Conservation (phyloP, 2,113 vertebrate genomes). For the Marcusenius ussheri region DNA sequence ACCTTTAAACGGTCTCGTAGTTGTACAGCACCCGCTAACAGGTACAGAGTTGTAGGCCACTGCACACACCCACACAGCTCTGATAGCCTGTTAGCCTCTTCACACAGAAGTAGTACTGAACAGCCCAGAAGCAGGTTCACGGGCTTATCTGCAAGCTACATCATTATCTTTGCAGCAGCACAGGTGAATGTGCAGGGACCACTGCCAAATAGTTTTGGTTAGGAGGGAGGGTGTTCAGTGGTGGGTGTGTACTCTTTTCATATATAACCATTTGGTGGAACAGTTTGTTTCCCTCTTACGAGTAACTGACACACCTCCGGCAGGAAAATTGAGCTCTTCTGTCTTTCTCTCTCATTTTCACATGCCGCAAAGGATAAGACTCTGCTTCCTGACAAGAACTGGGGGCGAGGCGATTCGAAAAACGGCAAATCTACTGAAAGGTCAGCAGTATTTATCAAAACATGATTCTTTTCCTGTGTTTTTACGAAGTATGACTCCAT, state of each 20-base stretch:
- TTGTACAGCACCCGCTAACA: constrained; percentile 1
- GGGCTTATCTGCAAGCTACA: constrained; percentile 45
- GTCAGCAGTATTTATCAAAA: constrained; percentile 53
- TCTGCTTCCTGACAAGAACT: constrained; percentile 55
- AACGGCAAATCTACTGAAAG: constrained; percentile 54
- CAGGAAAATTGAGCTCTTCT: constrained; percentile 52
- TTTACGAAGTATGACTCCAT: constrained; percentile 15
- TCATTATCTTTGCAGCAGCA: constrained; percentile 66
- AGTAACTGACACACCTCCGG: constrained; percentile 80
- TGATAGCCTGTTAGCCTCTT: constrained; percentile 35
- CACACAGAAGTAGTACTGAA: constrained; percentile 22
- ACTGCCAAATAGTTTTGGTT: constrained; percentile 92
- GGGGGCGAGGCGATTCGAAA: constrained; percentile 47
- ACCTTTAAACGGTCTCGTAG: neutral
- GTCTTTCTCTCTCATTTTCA: constrained; percentile 57
- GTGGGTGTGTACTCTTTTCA: constrained; percentile 73
- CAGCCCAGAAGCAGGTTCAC: constrained; percentile 44
- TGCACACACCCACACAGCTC: constrained; percentile 5
- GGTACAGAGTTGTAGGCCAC: constrained; percentile 7
- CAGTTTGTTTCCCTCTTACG: constrained; percentile 74
- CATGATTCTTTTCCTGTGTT: constrained; percentile 18
- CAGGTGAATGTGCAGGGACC: constrained; percentile 86
- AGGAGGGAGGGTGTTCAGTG: constrained; percentile 78
- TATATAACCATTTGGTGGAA: constrained; percentile 78
- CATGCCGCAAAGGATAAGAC: constrained; percentile 51